Base-by-base conservation (phyloP, 2,888 invertebrate species). In the Lepidocyrtinus sp. region DNA sequence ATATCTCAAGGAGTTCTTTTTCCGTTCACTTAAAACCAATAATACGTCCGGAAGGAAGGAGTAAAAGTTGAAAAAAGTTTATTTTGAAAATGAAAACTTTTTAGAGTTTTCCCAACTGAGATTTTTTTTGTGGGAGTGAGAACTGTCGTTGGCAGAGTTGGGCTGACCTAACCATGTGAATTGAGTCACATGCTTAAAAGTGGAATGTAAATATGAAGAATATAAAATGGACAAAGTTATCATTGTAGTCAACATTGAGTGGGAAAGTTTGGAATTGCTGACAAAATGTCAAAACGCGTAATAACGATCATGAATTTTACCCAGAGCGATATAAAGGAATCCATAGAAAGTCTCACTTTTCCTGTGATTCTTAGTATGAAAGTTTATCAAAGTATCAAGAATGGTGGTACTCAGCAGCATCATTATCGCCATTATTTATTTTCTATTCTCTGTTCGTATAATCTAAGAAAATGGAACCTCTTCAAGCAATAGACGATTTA, bases 401-500 rank as follows among this genome's bases (percentile, higher is more conserved):
- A 64, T 62, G 64, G 45, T 27, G 2, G 25, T 59, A 68, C 50
- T 17, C 24, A 15, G 15, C 2, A 36, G 45, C 22, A 68, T 68
- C 22, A 36, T 61, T 59, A 62, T 72, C 61, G 63, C 25, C 46
- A 7, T 12, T 27, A 27, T 55, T 15, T 19, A 5, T 55, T 55
- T 17, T 55, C 59, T 12, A 55, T 55, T 55, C n/a, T 55, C 2
- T 46, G 15, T 69, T 45, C 3, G 3, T 21, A 25, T 22, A 5
- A 65, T 19, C 5, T 7, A 22, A n/a, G 1, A 79, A 72, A 26
- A 86, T 86, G 86, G 86, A 86, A 69, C 85, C 84, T 46, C 83
- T 86, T 80, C 82, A 85, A 46, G 83, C 85, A 36, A 85, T 93
- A 92, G 93, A 93, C 89, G 93, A 93, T 88, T 90, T 91, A 86